These are phyloP conservation scores for Torymus auratus DNA, from an alignment of 2,888 invertebrate genomes.

Conservation along the genomic window DNA sequence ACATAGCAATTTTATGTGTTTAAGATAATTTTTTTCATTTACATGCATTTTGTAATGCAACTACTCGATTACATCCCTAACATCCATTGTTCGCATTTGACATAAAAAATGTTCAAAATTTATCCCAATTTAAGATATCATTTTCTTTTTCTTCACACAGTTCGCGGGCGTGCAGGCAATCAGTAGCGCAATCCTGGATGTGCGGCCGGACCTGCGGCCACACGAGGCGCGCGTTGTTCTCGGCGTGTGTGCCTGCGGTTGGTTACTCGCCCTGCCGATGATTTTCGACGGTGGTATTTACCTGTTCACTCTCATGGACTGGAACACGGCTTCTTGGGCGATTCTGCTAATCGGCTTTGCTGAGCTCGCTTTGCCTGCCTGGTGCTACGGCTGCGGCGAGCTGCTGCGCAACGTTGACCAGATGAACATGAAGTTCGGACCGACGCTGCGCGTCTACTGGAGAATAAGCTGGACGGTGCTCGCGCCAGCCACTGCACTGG, in stretches of 20 bases:
- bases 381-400: slow-evolving; percentile 83
- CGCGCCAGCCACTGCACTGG: slow-evolving; percentile 84
- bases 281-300: slow-evolving; percentile 87
- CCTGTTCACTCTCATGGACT: slow-evolving; percentile 85
- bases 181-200: slow-evolving; percentile 83
- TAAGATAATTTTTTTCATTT: too few relatives aligned
- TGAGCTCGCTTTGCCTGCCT: slow-evolving; percentile 83
- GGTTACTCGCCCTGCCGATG: slow-evolving; percentile 85
- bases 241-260: slow-evolving; percentile 82
- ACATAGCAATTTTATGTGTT: too few relatives aligned
- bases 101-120: too few relatives aligned
- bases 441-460: slow-evolving; percentile 83
- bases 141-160: slow-evolving; percentile 68
- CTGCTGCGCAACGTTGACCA: slow-evolving; percentile 80
- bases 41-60: too few relatives aligned
- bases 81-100: too few relatives aligned
- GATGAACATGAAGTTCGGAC: slow-evolving; percentile 83
- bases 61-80: too few relatives aligned
- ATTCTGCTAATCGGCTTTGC: slow-evolving; percentile 84
- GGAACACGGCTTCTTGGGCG: slow-evolving; percentile 88
- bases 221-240: slow-evolving; percentile 81
- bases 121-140: too few relatives aligned
- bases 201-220: slow-evolving; percentile 81
- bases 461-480: slow-evolving; percentile 84
- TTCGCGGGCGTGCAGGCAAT: slow-evolving; percentile 86